Conservation (phyloP, 37 sponge, comb jelly and placozoan species). For the Chondrilla cf. caribensis region DNA sequence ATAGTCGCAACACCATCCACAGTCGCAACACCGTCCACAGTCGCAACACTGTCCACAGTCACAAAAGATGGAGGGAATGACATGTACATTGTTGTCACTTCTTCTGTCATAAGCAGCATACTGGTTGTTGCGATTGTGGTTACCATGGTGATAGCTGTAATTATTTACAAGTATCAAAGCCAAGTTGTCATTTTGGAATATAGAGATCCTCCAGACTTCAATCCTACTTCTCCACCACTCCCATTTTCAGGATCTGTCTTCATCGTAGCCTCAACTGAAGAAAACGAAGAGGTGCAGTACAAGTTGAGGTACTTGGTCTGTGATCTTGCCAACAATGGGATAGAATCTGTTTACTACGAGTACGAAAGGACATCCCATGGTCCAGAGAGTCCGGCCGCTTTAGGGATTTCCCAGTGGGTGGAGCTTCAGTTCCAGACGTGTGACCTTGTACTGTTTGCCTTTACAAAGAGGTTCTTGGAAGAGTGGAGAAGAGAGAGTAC, state of each 20-base stretch:
- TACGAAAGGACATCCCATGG: neutral
- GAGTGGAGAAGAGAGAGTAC: constrained; percentile 11
- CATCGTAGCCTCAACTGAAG: constrained; percentile 9
- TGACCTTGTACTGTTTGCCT: constrained; percentile 13
- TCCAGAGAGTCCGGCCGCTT: neutral
- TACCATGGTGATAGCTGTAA: too few relatives aligned
- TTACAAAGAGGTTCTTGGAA: constrained; percentile 2
- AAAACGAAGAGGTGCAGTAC: neutral
- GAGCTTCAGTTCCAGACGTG: constrained; percentile 9
- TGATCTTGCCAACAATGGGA: neutral
- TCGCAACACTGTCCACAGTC: too few relatives aligned
- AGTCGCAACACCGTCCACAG: too few relatives aligned
- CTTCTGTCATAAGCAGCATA: too few relatives aligned
- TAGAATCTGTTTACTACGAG: constrained; percentile 6
- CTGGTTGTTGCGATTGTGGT: too few relatives aligned
- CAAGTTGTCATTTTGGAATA: too few relatives aligned
- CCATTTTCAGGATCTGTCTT: constrained; percentile 18
- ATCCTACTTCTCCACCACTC: too few relatives aligned
- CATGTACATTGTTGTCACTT: too few relatives aligned
- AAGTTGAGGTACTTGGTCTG: neutral
- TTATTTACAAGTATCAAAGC: too few relatives aligned
- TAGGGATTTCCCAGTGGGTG: constrained; percentile 6
- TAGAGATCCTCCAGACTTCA: too few relatives aligned
- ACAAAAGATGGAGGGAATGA: too few relatives aligned
- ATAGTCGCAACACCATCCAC: too few relatives aligned